Base-by-base conservation (phyloP, 2,888 invertebrate species). In the Papilio protenor region DNA sequence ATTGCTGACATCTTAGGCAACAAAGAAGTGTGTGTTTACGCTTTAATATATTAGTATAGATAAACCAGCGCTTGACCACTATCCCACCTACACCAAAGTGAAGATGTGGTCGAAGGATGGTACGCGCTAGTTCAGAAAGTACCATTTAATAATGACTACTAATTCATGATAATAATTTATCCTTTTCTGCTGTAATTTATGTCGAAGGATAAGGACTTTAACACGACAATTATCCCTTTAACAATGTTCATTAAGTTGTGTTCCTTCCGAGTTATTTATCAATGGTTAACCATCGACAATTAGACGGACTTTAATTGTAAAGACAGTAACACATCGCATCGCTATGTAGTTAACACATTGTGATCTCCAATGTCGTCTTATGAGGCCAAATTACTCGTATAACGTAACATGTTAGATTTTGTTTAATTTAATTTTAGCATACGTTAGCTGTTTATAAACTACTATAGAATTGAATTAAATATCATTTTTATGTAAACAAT, bases 271-370 rank as follows among this genome's bases (percentile, higher is more conserved):
- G 8, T 49, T 71, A 71, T 71, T 52, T 47, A 71, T 71, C 66
- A 40, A 49, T 52, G 71, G 71, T 71, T 27, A 18, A 49, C 71
- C 71, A 49, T 71, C 71, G 49, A 71, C 27, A 49, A 49, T 69
- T 69, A 69, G 12, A 45, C 21, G 23, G 16, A 21, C 14, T 23
- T 69, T 70, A 70, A 70, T 70, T 70, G 23, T 10, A 49, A 16
- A 12, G 23, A 70, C 47, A 49, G 45, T 70, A 8, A 64, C 8
- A n/a, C 47, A n/a, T 49, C 23, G 23, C 49, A 71, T 16, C 11
- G 27, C n/a, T 66, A 40, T 21, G 16, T 66, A 66, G 12, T 59
- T 59, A 12, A 59, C 6, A 66, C 18, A 33, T 66, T 18, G 18
- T 64, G 64, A 27, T 27, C 27, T 33, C 27, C 33, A 27, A 14